Conservation (phyloP, 2,797 vertebrate genomes). For the Myotis myotis region DNA sequence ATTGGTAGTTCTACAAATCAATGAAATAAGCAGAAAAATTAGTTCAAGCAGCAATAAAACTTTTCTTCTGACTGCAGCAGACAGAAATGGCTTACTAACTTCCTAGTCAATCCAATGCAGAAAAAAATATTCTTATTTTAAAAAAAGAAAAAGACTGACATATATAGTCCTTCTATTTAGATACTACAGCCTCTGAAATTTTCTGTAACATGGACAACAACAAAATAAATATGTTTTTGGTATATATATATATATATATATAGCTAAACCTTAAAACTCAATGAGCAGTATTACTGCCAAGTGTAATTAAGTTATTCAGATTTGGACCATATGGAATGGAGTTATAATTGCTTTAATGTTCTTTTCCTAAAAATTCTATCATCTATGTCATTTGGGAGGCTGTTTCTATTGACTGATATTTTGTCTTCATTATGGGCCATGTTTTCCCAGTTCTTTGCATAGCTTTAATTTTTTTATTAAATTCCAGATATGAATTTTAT, state of each 20-base stretch:
- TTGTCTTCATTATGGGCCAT: background rate
- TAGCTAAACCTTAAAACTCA: conserved; percentile 14
- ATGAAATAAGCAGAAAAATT: conserved; percentile 42
- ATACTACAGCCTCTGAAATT: background rate
- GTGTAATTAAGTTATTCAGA: conserved; percentile 52
- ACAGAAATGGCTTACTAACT: conserved; percentile 34
- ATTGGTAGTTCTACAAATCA: conserved; percentile 44
- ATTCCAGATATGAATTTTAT: conserved; percentile 3
- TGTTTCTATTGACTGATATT: conserved; percentile 38
- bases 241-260: background rate
- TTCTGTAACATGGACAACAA: conserved; percentile 25
- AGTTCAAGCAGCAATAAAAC: background rate
- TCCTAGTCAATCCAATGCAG: background rate
- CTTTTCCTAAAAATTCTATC: conserved; percentile 37
- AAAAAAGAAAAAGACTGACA: background rate
- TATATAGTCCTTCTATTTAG: background rate
- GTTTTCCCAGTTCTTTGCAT: background rate
- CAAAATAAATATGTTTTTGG: conserved; percentile 15
- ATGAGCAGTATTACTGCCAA: conserved; percentile 11
- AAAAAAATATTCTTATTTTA: background rate
- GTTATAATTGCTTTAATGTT: conserved; percentile 53
- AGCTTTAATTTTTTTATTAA: background rate
- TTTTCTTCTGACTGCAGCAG: background rate
- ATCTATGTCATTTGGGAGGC: conserved; percentile 7
- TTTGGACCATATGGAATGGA: conserved; percentile 50